phyloP scores from a whole-genome alignment of 1,140 invertebrate species.

The Solenopsis fugax region DNA sequence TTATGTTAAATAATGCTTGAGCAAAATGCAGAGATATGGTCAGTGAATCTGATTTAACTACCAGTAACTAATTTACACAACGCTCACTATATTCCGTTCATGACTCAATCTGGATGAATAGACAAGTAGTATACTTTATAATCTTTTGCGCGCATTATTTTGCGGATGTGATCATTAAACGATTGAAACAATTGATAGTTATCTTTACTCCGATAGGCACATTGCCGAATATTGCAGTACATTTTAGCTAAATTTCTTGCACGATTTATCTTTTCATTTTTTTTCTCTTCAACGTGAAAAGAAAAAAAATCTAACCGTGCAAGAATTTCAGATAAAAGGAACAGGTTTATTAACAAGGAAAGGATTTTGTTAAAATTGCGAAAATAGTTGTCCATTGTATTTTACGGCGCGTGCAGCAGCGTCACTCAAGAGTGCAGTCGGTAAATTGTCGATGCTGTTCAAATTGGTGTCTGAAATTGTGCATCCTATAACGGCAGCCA shows the following conservation, averaged over 20 bases:
- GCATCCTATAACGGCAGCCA: neutral
- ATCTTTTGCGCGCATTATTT: neutral
- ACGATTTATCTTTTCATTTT: too few relatives aligned
- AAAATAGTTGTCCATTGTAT: neutral
- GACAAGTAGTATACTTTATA: neutral
- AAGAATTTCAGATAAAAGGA: too few relatives aligned
- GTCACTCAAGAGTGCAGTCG: neutral
- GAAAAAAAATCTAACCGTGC: too few relatives aligned
- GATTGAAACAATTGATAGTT: neutral
- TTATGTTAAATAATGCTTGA: neutral
- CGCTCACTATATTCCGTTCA: too few relatives aligned
- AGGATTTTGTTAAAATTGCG: neutral
- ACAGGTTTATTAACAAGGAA: neutral
- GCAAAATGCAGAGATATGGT: neutral
- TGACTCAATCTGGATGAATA: neutral
- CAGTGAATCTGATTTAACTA: neutral
- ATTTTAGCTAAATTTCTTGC: too few relatives aligned
- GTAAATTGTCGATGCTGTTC: conserved; percentile 33
- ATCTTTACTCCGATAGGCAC: too few relatives aligned
- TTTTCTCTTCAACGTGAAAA: too few relatives aligned
- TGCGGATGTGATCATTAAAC: neutral
- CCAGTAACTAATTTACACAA: too few relatives aligned
- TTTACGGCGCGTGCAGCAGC: conserved; percentile 3
- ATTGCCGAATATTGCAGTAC: too few relatives aligned
- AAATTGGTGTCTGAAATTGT: conserved; percentile 50